Evolutionary conservation across 53 echinoderm and acorn worm genomes (phyloP).

Genomic region (Holothuria scabra): DNA sequence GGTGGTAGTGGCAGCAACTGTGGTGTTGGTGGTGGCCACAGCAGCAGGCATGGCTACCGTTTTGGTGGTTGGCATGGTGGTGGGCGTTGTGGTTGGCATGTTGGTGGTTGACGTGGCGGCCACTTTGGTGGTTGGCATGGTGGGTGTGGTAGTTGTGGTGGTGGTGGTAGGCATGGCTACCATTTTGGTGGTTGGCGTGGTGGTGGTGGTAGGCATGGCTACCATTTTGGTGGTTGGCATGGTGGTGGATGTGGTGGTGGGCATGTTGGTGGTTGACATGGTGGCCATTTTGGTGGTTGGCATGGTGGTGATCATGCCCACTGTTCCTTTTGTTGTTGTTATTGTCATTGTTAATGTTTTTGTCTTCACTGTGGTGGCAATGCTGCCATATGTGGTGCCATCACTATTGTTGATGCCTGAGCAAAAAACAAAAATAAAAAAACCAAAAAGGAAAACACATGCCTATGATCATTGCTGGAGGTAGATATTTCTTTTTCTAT

Average conservation of each 20-base stretch:
- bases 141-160: no score
- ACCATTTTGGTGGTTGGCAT: slow-evolving; percentile 35
- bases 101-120: no score
- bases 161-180: background rate
- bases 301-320: slow-evolving; percentile 32
- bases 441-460: no score
- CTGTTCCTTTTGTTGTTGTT: no score
- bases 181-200: background rate
- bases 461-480: no score
- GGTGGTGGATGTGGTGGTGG: slow-evolving; percentile 18
- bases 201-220: slow-evolving; percentile 38
- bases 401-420: background rate
- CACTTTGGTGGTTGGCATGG: no score
- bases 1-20: background rate
- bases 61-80: no score
- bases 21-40: background rate
- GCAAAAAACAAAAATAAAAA: background rate
- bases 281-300: slow-evolving; percentile 28
- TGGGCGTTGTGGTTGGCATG: no score
- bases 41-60: no score
- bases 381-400: slow-evolving; percentile 30
- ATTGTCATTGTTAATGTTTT: background rate
- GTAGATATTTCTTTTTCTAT: no score
- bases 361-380: slow-evolving; percentile 15
- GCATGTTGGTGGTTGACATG: slow-evolving; percentile 29